phyloP scores from a whole-genome alignment of 2,797 vertebrate species.

The Urophycis tenuis region DNA sequence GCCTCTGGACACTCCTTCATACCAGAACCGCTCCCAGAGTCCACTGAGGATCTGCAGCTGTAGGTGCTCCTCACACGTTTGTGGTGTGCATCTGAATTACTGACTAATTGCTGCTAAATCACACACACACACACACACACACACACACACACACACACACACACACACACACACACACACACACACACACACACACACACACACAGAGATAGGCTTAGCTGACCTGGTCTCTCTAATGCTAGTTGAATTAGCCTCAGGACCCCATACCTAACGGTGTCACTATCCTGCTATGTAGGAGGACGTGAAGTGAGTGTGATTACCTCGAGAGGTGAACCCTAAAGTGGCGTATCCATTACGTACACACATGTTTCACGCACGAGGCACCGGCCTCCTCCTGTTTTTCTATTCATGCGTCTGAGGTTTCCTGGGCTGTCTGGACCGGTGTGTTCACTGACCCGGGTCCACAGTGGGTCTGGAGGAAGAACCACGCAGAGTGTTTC shows the following conservation, averaged over 20 bases:
- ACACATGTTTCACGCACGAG: not conserved
- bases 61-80: not conserved
- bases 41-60: not conserved
- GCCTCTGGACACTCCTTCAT: not conserved
- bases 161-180: no score
- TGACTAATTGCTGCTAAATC: no score
- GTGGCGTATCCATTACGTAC: not conserved
- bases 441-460: not conserved
- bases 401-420: no score
- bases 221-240: not conserved
- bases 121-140: no score
- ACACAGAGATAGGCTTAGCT: not conserved
- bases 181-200: not conserved
- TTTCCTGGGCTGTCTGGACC: not conserved
- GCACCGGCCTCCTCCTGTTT: no score
- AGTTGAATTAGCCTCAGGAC: not conserved
- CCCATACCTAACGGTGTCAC: not conserved
- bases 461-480: no score
- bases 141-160: no score
- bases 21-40: not conserved
- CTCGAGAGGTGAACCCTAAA: not conserved
- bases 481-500: no score
- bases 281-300: not conserved
- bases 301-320: not conserved
- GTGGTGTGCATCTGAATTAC: not conserved